phyloP scores from a whole-genome alignment of 2,797 vertebrate species.

The Pseudotriccus pelzelni region DNA sequence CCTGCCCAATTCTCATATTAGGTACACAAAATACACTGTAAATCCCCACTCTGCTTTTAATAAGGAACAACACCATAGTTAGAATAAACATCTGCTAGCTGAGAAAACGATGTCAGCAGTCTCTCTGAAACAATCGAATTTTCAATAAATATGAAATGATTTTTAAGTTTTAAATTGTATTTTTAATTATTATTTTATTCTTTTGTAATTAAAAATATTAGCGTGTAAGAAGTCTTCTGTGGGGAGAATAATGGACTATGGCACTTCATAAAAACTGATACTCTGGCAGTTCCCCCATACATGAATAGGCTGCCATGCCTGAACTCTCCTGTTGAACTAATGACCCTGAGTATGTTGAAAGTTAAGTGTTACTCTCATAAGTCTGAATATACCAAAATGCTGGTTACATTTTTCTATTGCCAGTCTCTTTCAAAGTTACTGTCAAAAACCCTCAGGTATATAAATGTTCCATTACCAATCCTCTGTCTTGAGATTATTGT shows the following conservation, averaged over 20 bases:
- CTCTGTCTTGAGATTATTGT: constrained; percentile 32
- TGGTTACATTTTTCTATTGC: background rate
- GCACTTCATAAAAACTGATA: background rate
- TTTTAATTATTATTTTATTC: background rate
- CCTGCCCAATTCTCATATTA: background rate
- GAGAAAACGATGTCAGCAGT: background rate
- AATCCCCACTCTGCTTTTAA: background rate
- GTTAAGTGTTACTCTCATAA: background rate
- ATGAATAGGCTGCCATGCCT: background rate
- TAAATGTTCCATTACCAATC: background rate
- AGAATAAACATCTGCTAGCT: background rate
- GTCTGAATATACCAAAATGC: background rate
- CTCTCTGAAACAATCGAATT: background rate
- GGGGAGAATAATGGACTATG: background rate
- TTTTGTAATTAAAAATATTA: background rate
- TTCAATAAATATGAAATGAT: background rate
- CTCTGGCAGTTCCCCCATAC: background rate
- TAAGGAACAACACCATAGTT: background rate
- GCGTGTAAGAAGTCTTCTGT: background rate
- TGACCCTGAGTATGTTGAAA: background rate
- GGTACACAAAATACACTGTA: background rate
- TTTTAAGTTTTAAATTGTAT: background rate
- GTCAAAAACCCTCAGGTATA: background rate
- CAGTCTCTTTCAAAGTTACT: background rate
- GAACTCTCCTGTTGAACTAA: background rate